phyloP scores from a whole-genome alignment of 2,888 invertebrate species.

The Drosophila macrothrix region DNA sequence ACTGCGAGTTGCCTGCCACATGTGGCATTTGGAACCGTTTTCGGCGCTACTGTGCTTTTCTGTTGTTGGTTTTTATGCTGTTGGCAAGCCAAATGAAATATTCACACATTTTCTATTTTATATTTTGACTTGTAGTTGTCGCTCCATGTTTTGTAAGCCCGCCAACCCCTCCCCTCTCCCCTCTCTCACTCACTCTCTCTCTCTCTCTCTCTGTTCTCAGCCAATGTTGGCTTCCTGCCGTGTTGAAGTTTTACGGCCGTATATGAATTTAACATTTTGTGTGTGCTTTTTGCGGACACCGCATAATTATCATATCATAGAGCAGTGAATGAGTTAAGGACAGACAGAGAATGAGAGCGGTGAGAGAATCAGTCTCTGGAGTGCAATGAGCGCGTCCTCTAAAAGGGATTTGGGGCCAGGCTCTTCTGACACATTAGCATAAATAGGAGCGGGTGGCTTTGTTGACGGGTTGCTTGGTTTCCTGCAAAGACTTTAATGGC shows the following conservation, averaged over 20 bases:
- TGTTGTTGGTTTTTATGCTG: slow-evolving; percentile 21
- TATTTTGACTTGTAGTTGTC: slow-evolving; percentile 73
- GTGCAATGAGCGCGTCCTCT: slow-evolving; percentile 64
- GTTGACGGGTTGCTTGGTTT: slow-evolving; percentile 1
- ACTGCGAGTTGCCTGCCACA: slow-evolving; percentile 49
- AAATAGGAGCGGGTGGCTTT: slow-evolving; percentile 32
- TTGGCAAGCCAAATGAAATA: slow-evolving; percentile 70
- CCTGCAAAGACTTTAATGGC: slow-evolving; percentile 15
- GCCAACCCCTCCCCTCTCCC: too few relatives aligned
- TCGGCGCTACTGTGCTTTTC: slow-evolving; percentile 30
- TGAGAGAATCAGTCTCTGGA: slow-evolving; percentile 55
- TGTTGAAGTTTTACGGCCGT: slow-evolving; percentile 64
- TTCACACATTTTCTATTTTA: slow-evolving; percentile 77
- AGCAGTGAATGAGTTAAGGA: slow-evolving; percentile 15
- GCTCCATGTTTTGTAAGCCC: slow-evolving; percentile 36
- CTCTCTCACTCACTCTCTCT: too few relatives aligned
- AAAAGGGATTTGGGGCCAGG: slow-evolving; percentile 61
- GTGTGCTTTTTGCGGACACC: slow-evolving; percentile 62
- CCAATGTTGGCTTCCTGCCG: slow-evolving; percentile 22
- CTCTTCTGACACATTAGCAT: slow-evolving; percentile 55
- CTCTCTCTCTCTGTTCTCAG: background rate
- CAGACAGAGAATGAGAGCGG: slow-evolving; percentile 2
- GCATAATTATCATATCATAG: slow-evolving; percentile 76
- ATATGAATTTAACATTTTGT: slow-evolving; percentile 74
- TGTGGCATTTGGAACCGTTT: slow-evolving; percentile 53